phyloP scores from a whole-genome alignment of 2,888 invertebrate genomes.

The Graphium colonna region DNA sequence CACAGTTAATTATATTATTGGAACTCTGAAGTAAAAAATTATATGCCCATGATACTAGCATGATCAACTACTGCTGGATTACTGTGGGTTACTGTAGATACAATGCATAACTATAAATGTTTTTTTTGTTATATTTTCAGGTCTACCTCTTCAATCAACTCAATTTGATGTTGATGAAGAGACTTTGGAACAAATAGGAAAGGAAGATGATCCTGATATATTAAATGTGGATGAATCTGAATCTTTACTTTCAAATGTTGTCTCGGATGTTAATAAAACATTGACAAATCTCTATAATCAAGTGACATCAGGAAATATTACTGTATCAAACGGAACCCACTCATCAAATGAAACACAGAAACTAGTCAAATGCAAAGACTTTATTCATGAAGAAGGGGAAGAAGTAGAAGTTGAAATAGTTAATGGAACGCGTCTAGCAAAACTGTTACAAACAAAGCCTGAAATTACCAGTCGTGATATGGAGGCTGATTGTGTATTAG shows the following conservation, averaged over 20 bases:
- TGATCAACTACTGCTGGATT: neutral
- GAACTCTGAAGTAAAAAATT: neutral
- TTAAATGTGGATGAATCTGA: constrained; percentile 71
- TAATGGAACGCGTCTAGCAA: constrained; percentile 85
- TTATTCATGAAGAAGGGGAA: constrained; percentile 53
- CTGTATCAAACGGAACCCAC: constrained; percentile 58
- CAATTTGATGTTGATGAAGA: constrained; percentile 66
- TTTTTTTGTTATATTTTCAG: constrained; percentile 38
- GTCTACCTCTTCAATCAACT: constrained; percentile 36
- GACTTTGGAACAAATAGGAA: constrained; percentile 37
- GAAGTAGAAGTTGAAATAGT: constrained; percentile 81
- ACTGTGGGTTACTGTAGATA: neutral
- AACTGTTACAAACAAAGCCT: constrained; percentile 81
- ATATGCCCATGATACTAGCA: neutral
- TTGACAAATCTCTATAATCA: constrained; percentile 66
- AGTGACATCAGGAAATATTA: constrained; percentile 64
- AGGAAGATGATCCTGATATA: constrained; percentile 49
- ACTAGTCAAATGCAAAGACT: constrained; percentile 65
- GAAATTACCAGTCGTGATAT: constrained; percentile 83
- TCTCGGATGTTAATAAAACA: constrained; percentile 70
- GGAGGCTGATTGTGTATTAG: constrained; percentile 85
- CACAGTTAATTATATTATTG: neutral
- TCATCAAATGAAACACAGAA: constrained; percentile 63
- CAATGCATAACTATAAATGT: neutral
- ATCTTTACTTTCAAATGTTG: constrained; percentile 66